These are phyloP conservation scores for Pipistrellus kuhlii DNA, from an alignment of 2,797 vertebrate species.

Conservation along the genomic window DNA sequence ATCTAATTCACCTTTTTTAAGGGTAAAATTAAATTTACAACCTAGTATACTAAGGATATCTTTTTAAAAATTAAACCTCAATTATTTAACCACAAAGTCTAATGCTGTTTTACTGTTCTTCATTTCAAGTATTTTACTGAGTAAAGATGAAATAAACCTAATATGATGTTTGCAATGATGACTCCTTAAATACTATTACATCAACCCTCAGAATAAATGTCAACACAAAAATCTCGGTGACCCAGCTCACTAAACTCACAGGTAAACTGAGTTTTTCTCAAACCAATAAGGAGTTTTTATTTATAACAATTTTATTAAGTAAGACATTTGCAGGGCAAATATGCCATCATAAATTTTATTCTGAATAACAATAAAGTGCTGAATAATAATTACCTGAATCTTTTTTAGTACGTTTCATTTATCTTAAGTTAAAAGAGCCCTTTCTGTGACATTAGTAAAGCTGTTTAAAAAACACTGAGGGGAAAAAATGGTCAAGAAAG, in stretches of 20 bases:
- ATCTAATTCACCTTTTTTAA: conserved; percentile 37
- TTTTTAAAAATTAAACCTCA: conserved; percentile 64
- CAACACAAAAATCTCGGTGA: conserved; percentile 75
- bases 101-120: conserved; percentile 63
- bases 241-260: conserved; percentile 76
- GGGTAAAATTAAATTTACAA: conserved; percentile 66
- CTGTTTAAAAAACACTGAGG: conserved; percentile 85
- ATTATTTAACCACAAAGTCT: conserved; percentile 68
- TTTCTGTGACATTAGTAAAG: conserved; percentile 93
- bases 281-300: conserved; percentile 89
- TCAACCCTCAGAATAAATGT: conserved; percentile 72
- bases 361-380: conserved; percentile 96
- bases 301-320: conserved; percentile 94
- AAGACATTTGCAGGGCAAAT: conserved; percentile 96
- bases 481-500: conserved; percentile 59
- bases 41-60: conserved; percentile 62
- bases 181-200: conserved; percentile 66
- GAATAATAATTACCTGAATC: conserved; percentile 94
- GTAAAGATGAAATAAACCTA: conserved; percentile 64
- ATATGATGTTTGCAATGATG: conserved; percentile 65
- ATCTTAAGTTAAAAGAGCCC: conserved; percentile 93
- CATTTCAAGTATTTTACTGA: conserved; percentile 57
- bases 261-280: conserved; percentile 79
- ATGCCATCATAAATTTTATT: conserved; percentile 92
- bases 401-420: conserved; percentile 85